These are phyloP conservation scores for Cliona cf. orientalis DNA, from an alignment of 37 sponge, comb jelly and placozoan species.

Conservation along the genomic window DNA sequence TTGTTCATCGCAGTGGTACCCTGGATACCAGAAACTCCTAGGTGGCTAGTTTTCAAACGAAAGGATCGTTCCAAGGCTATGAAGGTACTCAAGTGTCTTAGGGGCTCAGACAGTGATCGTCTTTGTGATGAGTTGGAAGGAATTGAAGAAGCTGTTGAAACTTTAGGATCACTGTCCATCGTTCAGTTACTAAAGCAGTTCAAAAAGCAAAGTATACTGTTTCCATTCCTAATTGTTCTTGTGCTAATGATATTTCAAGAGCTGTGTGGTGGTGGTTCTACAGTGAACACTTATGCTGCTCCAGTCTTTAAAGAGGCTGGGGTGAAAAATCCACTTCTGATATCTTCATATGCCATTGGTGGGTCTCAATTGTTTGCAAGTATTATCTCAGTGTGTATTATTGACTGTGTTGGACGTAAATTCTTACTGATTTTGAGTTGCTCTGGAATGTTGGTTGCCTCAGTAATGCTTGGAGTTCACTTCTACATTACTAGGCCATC, in stretches of 20 bases:
- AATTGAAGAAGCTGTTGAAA: neutral
- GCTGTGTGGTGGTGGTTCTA: constrained; percentile 56
- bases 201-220: neutral
- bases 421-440: constrained; percentile 52
- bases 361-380: constrained; percentile 13
- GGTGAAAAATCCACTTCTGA: neutral
- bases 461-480: constrained; percentile 34
- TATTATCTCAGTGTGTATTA: constrained; percentile 42
- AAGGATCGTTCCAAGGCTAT: constrained; percentile 16
- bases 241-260: constrained; percentile 33
- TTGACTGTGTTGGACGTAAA: constrained; percentile 75
- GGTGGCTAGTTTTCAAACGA: constrained; percentile 50
- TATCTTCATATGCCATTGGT: constrained; percentile 36
- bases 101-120: constrained; percentile 32
- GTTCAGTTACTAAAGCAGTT: neutral
- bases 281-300: constrained; percentile 33
- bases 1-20: neutral
- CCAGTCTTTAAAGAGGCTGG: constrained; percentile 53
- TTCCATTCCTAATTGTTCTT: constrained; percentile 17
- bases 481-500: constrained; percentile 28
- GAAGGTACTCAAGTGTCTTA: constrained; percentile 35
- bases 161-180: neutral
- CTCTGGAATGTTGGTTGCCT: constrained; percentile 28
- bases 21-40: constrained; percentile 66
- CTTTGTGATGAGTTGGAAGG: constrained; percentile 26